A percentile compares a stretch with the other conserved stretches of the same genome.
phyloP scores from a whole-genome alignment of 2,888 invertebrate genomes.

The Diarsia brunnea region DNA sequence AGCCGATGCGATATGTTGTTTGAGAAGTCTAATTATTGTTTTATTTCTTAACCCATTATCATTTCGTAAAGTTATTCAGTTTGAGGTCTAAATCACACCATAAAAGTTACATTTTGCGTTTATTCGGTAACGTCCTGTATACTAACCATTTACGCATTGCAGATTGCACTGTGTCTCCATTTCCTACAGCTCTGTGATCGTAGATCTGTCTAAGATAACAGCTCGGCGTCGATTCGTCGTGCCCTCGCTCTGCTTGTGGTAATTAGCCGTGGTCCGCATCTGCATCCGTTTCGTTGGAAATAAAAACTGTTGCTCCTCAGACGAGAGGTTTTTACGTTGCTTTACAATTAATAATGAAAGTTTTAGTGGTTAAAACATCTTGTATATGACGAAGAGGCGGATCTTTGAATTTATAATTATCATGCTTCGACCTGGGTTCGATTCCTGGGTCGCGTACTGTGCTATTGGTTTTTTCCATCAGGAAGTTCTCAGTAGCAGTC shows the following conservation, averaged over 20 bases:
- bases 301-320: constrained; percentile 48
- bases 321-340: constrained; percentile 17
- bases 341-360: constrained; percentile 19
- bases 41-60: background rate
- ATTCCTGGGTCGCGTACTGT: too few species aligned
- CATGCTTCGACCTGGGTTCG: too few species aligned
- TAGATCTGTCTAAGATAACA: constrained; percentile 60
- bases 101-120: background rate
- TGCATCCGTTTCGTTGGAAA: constrained; percentile 65
- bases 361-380: background rate
- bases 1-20: background rate
- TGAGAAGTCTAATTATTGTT: background rate
- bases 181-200: constrained; percentile 3
- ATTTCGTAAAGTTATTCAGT: background rate
- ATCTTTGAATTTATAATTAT: constrained; percentile 1
- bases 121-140: background rate
- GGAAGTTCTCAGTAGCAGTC: too few species aligned
- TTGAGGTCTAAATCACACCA: background rate
- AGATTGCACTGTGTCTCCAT: constrained; percentile 39
- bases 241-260: constrained; percentile 60
- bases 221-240: constrained; percentile 57
- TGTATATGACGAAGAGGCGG: background rate
- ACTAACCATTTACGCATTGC: background rate
- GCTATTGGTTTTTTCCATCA: too few species aligned
- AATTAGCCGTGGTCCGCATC: constrained; percentile 63